Evolutionary conservation across 2,113 vertebrate species (phyloP).

Genomic region (Mastomys coucha): DNA sequence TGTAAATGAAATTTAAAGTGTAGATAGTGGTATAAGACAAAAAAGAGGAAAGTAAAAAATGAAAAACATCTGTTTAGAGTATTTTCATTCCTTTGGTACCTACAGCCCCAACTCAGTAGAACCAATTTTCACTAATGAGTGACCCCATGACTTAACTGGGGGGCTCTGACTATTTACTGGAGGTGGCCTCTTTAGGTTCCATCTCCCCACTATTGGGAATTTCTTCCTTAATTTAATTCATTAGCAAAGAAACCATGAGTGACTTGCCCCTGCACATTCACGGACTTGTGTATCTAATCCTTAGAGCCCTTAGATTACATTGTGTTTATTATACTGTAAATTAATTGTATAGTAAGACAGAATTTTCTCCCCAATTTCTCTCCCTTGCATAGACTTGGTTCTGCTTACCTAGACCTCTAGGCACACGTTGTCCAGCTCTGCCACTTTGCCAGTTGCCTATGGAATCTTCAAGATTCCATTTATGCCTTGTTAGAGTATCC

Average conservation of each 20-base stretch:
- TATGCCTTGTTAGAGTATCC: rapidly evolving
- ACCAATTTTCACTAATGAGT: not conserved
- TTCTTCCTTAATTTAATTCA: not conserved
- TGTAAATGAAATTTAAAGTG: not conserved
- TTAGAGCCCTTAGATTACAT: not conserved
- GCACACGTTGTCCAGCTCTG: not conserved
- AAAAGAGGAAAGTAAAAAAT: not conserved
- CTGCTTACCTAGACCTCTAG: not conserved
- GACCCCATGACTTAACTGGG: too few species aligned
- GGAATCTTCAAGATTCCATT: not conserved
- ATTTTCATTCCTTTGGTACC: not conserved
- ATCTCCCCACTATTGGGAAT: not conserved
- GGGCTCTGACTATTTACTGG: too few species aligned
- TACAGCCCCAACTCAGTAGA: not conserved
- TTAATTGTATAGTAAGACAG: not conserved
- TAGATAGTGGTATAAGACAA: not conserved
- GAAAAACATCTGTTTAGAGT: not conserved
- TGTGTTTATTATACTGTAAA: not conserved
- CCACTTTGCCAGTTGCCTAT: not conserved
- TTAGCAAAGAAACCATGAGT: not conserved
- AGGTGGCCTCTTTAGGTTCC: too few species aligned
- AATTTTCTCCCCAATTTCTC: not conserved
- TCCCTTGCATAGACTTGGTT: not conserved
- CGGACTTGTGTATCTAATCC: not conserved
- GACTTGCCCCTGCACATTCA: too few species aligned